Conservation (phyloP, 2,797 vertebrate species). For the Harpagifer antarcticus region DNA sequence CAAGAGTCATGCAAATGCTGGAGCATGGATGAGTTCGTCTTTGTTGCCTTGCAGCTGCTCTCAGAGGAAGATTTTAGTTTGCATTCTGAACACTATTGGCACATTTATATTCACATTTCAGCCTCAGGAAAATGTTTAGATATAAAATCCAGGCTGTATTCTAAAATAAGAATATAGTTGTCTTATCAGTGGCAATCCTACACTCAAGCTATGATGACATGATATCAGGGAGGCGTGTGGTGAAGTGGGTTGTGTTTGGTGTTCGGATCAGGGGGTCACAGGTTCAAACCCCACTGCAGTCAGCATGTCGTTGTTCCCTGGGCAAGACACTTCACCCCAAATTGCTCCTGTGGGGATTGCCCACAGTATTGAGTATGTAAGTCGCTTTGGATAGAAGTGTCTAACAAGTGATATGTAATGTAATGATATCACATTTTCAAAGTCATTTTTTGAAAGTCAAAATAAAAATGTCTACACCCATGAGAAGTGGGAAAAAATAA, state of each 20-base stretch:
- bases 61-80: constrained; percentile 21
- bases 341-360: too few relatives aligned
- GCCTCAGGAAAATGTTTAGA: constrained; percentile 7
- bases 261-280: too few relatives aligned
- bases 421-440: not conserved
- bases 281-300: too few relatives aligned
- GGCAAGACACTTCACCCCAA: too few relatives aligned
- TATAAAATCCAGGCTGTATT: constrained; percentile 4
- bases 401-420: too few relatives aligned
- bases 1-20: constrained; percentile 52
- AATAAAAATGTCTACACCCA: not conserved
- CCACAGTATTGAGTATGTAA: too few relatives aligned
- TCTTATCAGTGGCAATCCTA: constrained; percentile 8
- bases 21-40: constrained; percentile 39
- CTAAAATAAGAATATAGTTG: not conserved
- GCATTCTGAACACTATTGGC: constrained; percentile 12
- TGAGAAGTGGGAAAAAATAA: not conserved
- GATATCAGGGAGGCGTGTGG: too few relatives aligned
- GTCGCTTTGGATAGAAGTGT: too few relatives aligned
- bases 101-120: constrained; percentile 21
- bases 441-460: not conserved
- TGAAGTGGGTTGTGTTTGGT: too few relatives aligned
- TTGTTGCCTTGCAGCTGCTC: constrained; percentile 69
- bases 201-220: not conserved
- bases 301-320: too few relatives aligned